Evolutionary conservation across 1,140 invertebrate species (phyloP).

Genomic region (Drosophila obscura): DNA sequence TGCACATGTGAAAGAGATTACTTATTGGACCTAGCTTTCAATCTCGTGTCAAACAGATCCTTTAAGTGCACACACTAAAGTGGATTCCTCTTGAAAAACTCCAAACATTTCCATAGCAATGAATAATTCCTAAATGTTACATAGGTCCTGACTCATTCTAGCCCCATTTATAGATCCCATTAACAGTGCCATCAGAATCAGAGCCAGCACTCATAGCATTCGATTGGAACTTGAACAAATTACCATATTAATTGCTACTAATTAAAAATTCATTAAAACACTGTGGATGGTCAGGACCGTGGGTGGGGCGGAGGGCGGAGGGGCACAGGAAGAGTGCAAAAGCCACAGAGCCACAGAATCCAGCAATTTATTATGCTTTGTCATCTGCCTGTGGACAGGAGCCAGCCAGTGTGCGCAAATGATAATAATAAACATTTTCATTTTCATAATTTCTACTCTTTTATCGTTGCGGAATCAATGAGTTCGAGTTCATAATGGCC

Average conservation of each 20-base stretch:
- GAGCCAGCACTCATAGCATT: constrained; percentile 15
- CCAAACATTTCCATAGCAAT: no score
- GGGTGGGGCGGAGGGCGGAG: no score
- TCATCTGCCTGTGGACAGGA: constrained; percentile 61
- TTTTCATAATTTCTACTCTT: constrained; percentile 65
- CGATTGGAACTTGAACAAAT: constrained; percentile 74
- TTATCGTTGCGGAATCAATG: constrained; percentile 69
- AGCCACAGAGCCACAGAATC: constrained; percentile 36
- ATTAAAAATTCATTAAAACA: constrained; percentile 81
- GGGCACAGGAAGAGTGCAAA: constrained; percentile 22
- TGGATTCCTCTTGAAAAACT: no score
- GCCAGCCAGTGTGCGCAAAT: constrained; percentile 55
- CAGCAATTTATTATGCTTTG: constrained; percentile 78
- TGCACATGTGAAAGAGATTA: no score
- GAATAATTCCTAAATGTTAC: no score
- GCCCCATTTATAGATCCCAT: not conserved
- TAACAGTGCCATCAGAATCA: constrained; percentile 11
- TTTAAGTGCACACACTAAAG: no score
- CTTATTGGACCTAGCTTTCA: no score
- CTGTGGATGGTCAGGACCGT: constrained; percentile 39
- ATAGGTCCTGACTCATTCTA: not conserved
- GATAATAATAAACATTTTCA: constrained; percentile 81
- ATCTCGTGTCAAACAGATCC: no score
- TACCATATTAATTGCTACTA: constrained; percentile 82
- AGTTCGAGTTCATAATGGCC: constrained; percentile 59